Base-by-base conservation (phyloP, 2,797 vertebrate species). In the Semaprochilodus insignis region DNA sequence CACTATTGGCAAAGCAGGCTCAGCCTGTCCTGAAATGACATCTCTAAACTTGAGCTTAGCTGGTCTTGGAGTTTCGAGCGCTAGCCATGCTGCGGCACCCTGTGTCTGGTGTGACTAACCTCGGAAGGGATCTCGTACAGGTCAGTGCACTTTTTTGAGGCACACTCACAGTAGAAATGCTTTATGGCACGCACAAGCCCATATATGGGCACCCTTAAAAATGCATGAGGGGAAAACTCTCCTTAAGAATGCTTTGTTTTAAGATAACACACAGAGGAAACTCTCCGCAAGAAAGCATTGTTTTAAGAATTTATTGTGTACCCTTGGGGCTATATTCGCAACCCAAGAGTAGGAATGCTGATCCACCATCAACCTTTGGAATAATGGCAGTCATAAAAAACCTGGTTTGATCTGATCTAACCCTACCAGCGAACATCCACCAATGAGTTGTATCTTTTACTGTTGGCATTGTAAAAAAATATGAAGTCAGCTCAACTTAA, bases 71-170 rank as follows among this genome's bases (percentile, higher is more conserved):
- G 70, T 55, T n/a, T 6, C 21, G 52, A 36, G 19, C 36, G 25
- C 17, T 34, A 14, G 17, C 17, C 21, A 14, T 74, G 7, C 17
- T 36, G 52, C 31, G 71, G 8, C 71, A 55, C 23, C 25, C 27
- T 34, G 72, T 2, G 31, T 36, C 7, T 36, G 19, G 27, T 57
- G 25, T 34, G 51, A 27, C 52, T 8, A 36, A 34, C 52, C 27
- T 69, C 8, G 4, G 8, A 67, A 67, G 6, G 17, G 3, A 40
- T 40, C 66, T n/a, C 3, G 10, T 57, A 36, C 19, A 36, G 31
- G 72, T 59, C 54, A 74, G n/a, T 19, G 25, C 70, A 13, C 23
- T 72, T 52, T 74, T 17, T 59, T 74, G 31, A 36, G 31, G 52
- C 25, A n/a, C 19, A 16, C 52, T 7, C 15, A 34, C 66, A 13